Evolutionary conservation across 2,797 vertebrate species (phyloP).

Genomic region (Notolabrus celidotus): DNA sequence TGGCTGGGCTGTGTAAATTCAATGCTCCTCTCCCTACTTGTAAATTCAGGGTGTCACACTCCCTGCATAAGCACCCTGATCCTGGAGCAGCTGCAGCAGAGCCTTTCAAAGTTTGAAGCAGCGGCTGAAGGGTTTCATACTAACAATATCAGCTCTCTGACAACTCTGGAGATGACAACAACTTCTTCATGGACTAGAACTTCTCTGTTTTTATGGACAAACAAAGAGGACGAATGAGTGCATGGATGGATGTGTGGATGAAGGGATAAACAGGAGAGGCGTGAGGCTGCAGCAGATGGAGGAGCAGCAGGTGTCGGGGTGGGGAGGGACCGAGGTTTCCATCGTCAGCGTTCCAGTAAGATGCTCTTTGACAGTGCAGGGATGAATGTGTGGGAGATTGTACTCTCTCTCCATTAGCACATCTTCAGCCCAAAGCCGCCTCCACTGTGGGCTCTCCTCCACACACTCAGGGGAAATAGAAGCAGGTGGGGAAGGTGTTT

Average conservation of each 20-base stretch:
- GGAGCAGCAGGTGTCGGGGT: slow-evolving; percentile 92
- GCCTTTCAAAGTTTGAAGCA: slow-evolving; percentile 41
- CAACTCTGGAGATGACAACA: slow-evolving; percentile 19
- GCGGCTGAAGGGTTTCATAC: slow-evolving; percentile 39
- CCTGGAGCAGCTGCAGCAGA: slow-evolving; percentile 23
- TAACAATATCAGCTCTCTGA: slow-evolving; percentile 29
- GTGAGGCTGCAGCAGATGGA: slow-evolving; percentile 91
- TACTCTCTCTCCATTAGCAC: slow-evolving; percentile 90
- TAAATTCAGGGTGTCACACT: slow-evolving; percentile 37
- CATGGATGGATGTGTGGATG: slow-evolving; percentile 58
- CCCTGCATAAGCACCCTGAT: slow-evolving; percentile 5
- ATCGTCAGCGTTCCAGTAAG: slow-evolving; percentile 88
- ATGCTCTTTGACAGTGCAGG: slow-evolving; percentile 92
- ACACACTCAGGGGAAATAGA: slow-evolving; percentile 39
- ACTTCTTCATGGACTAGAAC: slow-evolving; percentile 23
- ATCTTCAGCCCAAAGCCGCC: slow-evolving; percentile 69
- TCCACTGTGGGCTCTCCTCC: slow-evolving; percentile 34
- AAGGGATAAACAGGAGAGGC: slow-evolving; percentile 75
- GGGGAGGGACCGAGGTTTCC: slow-evolving; percentile 88
- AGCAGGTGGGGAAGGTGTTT: slow-evolving; percentile 31
- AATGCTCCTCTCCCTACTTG: slow-evolving; percentile 25
- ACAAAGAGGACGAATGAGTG: slow-evolving; percentile 18
- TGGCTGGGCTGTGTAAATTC: slow-evolving; percentile 2
- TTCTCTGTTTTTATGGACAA: slow-evolving; percentile 3
- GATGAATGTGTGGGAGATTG: slow-evolving; percentile 89